Evolutionary conservation across 2,888 invertebrate species (phyloP).

Genomic region (Myathropa florea): DNA sequence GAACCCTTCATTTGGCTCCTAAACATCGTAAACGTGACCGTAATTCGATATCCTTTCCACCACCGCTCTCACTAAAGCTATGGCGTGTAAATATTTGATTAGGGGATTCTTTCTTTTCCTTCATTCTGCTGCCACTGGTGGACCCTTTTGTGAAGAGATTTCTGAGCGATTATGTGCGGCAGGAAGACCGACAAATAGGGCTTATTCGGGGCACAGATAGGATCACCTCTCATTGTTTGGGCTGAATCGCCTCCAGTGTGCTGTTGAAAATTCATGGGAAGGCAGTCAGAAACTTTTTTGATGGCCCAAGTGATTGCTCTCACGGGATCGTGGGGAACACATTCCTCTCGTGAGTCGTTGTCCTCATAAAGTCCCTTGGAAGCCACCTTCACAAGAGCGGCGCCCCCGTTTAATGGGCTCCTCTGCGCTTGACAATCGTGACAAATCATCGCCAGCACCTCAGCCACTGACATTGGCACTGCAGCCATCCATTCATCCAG

Average conservation of each 20-base stretch:
- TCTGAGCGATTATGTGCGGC: constrained; percentile 28
- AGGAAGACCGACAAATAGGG: constrained; percentile 32
- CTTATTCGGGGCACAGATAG: constrained; percentile 29
- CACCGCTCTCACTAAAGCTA: not conserved
- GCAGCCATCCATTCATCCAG: not conserved
- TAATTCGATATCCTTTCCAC: constrained; percentile 33
- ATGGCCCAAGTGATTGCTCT: constrained; percentile 8
- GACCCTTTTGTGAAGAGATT: constrained; percentile 19
- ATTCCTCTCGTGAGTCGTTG: not conserved
- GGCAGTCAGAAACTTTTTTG: not conserved
- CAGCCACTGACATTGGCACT: not conserved
- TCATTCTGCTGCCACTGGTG: no score
- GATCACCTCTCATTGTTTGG: not conserved
- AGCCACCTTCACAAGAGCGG: no score
- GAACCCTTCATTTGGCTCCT: constrained; percentile 31
- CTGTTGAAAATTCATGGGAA: constrained; percentile 12
- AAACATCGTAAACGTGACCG: constrained; percentile 55
- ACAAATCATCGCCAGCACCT: constrained; percentile 46
- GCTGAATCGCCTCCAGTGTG: constrained; percentile 3
- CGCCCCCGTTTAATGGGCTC: no score
- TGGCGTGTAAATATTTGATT: constrained; percentile 49
- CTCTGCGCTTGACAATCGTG: constrained; percentile 40
- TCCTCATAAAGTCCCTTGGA: not conserved
- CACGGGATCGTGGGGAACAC: not conserved
- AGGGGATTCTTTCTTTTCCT: not conserved